phyloP scores from a whole-genome alignment of 2,888 invertebrate species.

The Agonopterix heracliana region DNA sequence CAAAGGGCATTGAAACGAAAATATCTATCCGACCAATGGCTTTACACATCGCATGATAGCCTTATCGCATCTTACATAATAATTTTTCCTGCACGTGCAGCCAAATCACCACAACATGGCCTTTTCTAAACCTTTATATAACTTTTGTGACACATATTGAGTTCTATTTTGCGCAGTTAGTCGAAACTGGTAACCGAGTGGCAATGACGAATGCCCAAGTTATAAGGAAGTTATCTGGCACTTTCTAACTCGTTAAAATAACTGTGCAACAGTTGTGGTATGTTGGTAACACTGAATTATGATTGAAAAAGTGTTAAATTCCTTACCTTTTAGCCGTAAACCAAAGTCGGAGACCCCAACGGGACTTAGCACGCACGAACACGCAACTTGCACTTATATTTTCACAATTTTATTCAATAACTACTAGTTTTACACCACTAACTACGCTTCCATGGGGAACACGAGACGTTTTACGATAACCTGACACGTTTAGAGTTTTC shows the following conservation, averaged over 20 bases:
- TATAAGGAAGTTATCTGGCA: constrained; percentile 24
- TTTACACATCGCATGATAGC: constrained; percentile 31
- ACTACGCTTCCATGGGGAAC: constrained; percentile 52
- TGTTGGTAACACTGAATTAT: background rate
- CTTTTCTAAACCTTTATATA: constrained; percentile 13
- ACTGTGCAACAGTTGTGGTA: constrained; percentile 6
- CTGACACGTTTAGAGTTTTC: constrained; percentile 64
- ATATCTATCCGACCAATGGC: constrained; percentile 34
- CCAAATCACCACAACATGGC: constrained; percentile 18
- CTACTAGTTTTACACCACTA: constrained; percentile 57
- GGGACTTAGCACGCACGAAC: constrained; percentile 64
- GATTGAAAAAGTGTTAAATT: constrained; percentile 8
- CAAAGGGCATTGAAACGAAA: constrained; percentile 27
- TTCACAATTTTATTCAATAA: constrained; percentile 59
- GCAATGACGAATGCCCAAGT: constrained; percentile 31
- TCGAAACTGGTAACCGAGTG: constrained; percentile 21
- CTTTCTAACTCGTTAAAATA: constrained; percentile 15
- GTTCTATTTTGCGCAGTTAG: constrained; percentile 40
- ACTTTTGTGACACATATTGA: constrained; percentile 9
- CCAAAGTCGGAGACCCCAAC: constrained; percentile 53
- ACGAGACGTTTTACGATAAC: constrained; percentile 55
- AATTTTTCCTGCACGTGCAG: constrained; percentile 38
- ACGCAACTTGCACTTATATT: constrained; percentile 60
- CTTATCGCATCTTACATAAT: constrained; percentile 56
- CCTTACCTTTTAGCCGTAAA: constrained; percentile 63